These are phyloP conservation scores for Ctenopoma kingsleyae DNA, from an alignment of 2,797 vertebrate genomes.

Conservation along the genomic window DNA sequence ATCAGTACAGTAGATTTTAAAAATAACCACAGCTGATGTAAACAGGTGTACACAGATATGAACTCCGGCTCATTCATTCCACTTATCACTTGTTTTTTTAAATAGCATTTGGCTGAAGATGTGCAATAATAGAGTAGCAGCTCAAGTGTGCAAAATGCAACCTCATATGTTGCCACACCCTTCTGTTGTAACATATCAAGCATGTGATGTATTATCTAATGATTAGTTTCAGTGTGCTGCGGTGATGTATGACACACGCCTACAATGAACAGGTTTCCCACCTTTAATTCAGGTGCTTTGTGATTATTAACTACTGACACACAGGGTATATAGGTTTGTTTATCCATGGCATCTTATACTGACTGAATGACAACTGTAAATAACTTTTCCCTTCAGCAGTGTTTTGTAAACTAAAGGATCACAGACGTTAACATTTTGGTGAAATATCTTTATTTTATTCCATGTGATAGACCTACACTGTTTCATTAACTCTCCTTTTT, in stretches of 20 bases:
- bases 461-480: slow-evolving; percentile 89
- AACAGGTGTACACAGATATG: neutral
- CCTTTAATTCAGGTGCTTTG: neutral
- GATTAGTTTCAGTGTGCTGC: slow-evolving; percentile 35
- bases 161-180: slow-evolving; percentile 40
- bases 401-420: neutral
- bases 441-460: slow-evolving; percentile 92
- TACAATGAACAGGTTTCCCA: neutral
- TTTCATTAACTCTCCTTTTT: slow-evolving; percentile 86
- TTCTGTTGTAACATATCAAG: slow-evolving; percentile 18
- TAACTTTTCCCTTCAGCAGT: neutral
- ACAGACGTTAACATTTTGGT: slow-evolving; percentile 73
- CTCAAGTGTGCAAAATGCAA: neutral
- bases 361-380: neutral
- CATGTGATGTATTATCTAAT: slow-evolving; percentile 8
- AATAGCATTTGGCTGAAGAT: neutral
- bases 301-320: neutral
- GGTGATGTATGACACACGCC: neutral
- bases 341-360: no score
- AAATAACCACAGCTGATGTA: neutral
- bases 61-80: neutral
- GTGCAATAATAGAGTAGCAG: neutral
- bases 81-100: neutral
- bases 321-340: no score
- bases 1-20: neutral